Evolutionary conservation across 2,797 vertebrate species (phyloP).

Genomic region (Adrianichthys oophorus): DNA sequence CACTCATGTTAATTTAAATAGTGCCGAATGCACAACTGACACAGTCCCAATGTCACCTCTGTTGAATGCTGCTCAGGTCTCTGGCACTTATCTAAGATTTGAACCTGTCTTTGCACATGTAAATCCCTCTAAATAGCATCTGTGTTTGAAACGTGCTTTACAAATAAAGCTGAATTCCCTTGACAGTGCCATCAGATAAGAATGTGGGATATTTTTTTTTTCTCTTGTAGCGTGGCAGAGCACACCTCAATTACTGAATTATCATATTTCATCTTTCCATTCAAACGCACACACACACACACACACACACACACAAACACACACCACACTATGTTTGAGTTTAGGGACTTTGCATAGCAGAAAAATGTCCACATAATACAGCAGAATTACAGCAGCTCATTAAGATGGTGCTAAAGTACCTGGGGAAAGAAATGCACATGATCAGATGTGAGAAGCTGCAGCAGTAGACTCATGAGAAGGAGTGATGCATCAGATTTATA

Average conservation of each 20-base stretch:
- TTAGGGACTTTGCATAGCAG: conserved; percentile 17
- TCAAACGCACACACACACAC: neutral
- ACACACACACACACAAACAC: neutral
- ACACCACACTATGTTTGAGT: neutral
- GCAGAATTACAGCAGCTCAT: conserved; percentile 47
- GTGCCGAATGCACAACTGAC: no score
- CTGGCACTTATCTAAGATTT: no score
- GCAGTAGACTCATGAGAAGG: conserved; percentile 6
- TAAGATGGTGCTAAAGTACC: conserved; percentile 43
- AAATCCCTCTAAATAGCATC: neutral
- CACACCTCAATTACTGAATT: neutral
- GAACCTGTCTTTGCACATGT: neutral
- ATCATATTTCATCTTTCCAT: conserved; percentile 9
- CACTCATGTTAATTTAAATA: no score
- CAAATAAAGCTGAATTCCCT: neutral
- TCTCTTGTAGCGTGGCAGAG: conserved; percentile 2
- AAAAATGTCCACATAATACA: conserved; percentile 6
- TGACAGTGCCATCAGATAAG: neutral
- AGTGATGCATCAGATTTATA: neutral
- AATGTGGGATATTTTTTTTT: neutral
- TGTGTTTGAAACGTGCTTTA: neutral
- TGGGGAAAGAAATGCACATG: conserved; percentile 48
- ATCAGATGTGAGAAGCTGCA: conserved; percentile 41
- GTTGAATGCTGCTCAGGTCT: no score
- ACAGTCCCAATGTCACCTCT: no score